These are phyloP conservation scores for Aphaenogaster floridana DNA, from an alignment of 1,140 invertebrate genomes.

Conservation along the genomic window DNA sequence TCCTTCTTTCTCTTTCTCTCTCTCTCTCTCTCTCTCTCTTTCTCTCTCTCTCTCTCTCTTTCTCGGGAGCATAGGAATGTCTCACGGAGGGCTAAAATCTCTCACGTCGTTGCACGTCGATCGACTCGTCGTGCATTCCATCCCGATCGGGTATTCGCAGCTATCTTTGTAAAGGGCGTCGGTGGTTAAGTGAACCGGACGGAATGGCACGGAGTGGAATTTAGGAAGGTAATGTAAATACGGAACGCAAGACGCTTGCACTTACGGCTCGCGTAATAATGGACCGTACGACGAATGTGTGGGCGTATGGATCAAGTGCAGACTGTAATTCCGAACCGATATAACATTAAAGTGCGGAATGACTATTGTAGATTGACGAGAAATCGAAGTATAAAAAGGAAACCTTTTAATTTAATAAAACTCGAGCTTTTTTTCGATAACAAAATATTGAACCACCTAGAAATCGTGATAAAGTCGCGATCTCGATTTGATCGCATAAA, in stretches of 20 bases:
- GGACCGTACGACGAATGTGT: not conserved
- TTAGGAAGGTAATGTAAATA: conserved; percentile 41
- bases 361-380: not conserved
- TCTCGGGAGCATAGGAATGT: conserved; percentile 50
- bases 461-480: conserved; percentile 21
- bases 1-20: not conserved
- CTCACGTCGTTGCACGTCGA: not conserved
- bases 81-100: conserved; percentile 56
- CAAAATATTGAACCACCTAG: conserved; percentile 8
- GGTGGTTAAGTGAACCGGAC: conserved; percentile 8
- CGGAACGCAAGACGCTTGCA: not conserved
- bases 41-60: not conserved
- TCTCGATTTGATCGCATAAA: conserved; percentile 26
- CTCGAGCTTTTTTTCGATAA: not conserved
- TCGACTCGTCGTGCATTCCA: conserved; percentile 2
- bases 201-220: conserved; percentile 24
- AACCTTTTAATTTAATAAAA: conserved; percentile 10
- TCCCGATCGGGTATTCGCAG: conserved; percentile 23
- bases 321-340: not conserved
- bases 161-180: conserved; percentile 28
- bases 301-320: not conserved
- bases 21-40: too few species aligned
- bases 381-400: not conserved
- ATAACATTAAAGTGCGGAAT: not conserved
- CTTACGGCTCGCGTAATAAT: conserved; percentile 11